Base-by-base conservation (phyloP, 2,113 vertebrate species). In the Puntigrus tetrazona region DNA sequence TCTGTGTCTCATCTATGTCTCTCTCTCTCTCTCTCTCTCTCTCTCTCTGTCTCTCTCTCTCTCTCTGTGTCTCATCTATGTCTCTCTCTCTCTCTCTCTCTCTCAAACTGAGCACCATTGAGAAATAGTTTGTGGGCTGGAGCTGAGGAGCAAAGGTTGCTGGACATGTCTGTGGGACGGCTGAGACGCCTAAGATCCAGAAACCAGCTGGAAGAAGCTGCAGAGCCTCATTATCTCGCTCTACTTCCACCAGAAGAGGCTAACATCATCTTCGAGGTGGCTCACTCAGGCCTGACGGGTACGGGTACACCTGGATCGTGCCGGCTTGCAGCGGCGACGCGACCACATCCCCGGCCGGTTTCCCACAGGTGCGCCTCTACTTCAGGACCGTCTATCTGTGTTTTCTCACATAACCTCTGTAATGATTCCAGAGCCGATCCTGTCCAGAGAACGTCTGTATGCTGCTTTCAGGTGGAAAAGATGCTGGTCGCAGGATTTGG, bases 61-160 rank as follows among this genome's bases (percentile, higher is more conserved):
- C n/a, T n/a, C n/a, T n/a, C n/a, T n/a, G n/a, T n/a, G n/a, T n/a
- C n/a, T n/a, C n/a, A n/a, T n/a, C n/a, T n/a, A n/a, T n/a, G n/a
- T n/a, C n/a, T n/a, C n/a, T n/a, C n/a, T n/a, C n/a, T n/a, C n/a
- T n/a, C n/a, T n/a, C n/a, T n/a, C n/a, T n/a, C n/a, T n/a, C n/a
- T n/a, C n/a, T n/a, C n/a, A 78, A 89, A 75, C 96, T 95, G 86
- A 96, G 95, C 88, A 98, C 97, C 86, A 98, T 99, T 3, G 97
- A 99, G 92, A 98, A 99, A 92, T 99, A 98, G 92, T 99, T 99
- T 31, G 98, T 99, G 90, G 98, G 97, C 82, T 99, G 98, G 98
- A 99, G 88, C 91, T 99, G 97, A 99, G 92, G 97, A 99, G 81
- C 97, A 99, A 31, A 92, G 99, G 5, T 92, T 98, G n/a, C 93